A percentile compares a stretch with the other conserved stretches of the same genome.
Conservation (phyloP, 2,113 vertebrate species). For the Choloepus hoffmanni region DNA sequence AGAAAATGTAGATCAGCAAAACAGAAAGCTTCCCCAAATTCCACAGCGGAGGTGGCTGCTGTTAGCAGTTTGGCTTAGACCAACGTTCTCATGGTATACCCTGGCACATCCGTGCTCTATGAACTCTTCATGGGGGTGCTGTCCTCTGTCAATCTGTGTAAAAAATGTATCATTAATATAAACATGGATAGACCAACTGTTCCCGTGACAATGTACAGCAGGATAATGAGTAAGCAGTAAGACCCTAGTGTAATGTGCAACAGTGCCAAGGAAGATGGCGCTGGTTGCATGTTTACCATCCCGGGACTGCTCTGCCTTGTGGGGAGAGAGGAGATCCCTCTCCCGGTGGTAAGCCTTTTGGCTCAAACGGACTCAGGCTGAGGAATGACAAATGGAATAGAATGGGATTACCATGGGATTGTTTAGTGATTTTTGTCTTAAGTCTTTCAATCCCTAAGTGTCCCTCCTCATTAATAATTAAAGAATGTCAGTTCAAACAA, state of each 20-base stretch:
- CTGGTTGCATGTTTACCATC: accelerated
- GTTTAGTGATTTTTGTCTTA: not conserved
- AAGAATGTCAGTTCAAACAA: not conserved
- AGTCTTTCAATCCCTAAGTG: not conserved
- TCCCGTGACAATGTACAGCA: not conserved
- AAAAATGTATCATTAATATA: not conserved
- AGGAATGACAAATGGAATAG: no score
- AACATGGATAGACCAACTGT: not conserved
- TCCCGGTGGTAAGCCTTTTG: not conserved
- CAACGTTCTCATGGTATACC: not conserved
- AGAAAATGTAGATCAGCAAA: not conserved
- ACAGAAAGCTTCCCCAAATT: not conserved
- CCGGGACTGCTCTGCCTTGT: not conserved
- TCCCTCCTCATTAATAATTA: not conserved
- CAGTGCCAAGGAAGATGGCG: not conserved
- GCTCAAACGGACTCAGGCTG: not conserved
- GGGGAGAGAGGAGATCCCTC: not conserved
- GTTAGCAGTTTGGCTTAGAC: not conserved
- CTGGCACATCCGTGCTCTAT: not conserved
- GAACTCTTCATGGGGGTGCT: not conserved
- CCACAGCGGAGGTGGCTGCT: not conserved
- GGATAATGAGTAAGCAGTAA: not conserved
- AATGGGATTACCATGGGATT: not conserved
- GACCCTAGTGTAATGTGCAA: not conserved
- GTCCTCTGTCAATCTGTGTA: not conserved